These are phyloP conservation scores for Hydrotaea diabolus DNA, from an alignment of 2,888 invertebrate species.

Conservation along the genomic window DNA sequence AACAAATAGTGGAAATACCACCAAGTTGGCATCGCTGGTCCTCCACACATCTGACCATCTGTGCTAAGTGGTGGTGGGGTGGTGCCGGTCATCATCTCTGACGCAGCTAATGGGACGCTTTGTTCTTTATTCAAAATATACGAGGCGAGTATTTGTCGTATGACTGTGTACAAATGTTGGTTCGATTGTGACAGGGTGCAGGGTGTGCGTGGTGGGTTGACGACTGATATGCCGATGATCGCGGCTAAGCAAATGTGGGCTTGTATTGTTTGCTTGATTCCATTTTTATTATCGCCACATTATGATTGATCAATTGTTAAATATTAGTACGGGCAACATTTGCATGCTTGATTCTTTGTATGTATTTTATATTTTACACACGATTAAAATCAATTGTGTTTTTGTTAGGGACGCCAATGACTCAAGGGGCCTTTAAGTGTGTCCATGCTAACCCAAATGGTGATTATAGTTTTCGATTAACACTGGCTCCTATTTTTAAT, in stretches of 20 bases:
- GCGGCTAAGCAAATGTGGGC: conserved; percentile 26
- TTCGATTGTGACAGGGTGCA: background rate
- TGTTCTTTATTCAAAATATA: conserved; percentile 10
- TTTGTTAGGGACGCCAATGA: too few relatives aligned
- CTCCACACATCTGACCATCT: background rate
- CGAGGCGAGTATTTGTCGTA: background rate
- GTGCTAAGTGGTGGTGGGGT: background rate
- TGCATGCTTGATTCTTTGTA: background rate
- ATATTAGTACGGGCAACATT: conserved; percentile 6
- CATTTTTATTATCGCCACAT: background rate
- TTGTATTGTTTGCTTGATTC: conserved; percentile 9
- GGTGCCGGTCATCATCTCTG: background rate
- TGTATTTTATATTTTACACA: conserved; percentile 2
- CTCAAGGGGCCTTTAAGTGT: too few relatives aligned
- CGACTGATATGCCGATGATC: background rate
- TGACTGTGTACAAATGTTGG: background rate
- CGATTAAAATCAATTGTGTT: background rate
- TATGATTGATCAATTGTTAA: conserved; percentile 40
- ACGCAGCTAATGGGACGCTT: background rate
- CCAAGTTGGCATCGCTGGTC: background rate
- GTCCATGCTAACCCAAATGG: too few relatives aligned
- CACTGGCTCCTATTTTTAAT: too few relatives aligned
- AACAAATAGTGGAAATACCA: too few relatives aligned
- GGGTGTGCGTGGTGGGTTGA: background rate
- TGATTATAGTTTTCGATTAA: too few relatives aligned